A percentile compares a stretch with the other conserved stretches of the same genome.
These are phyloP conservation scores for Poeciliopsis turrubarensis DNA, from an alignment of 2,113 vertebrate species.

Conservation along the genomic window DNA sequence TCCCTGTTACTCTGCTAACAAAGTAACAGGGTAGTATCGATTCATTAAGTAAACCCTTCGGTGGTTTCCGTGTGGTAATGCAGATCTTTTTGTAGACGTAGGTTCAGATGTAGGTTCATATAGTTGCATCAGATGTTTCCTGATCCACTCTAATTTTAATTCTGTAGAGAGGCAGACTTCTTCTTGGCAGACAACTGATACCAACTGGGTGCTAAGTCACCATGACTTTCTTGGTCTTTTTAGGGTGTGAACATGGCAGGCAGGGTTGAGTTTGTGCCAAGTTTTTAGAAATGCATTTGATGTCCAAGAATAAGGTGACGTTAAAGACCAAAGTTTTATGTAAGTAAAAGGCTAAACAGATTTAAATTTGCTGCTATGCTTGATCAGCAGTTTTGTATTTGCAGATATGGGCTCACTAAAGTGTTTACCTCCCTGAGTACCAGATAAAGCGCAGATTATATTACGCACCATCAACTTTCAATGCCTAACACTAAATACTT, in stretches of 20 bases:
- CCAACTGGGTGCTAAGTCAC: slow-evolving; percentile 42
- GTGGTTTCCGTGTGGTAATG: neutral
- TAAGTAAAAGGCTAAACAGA: neutral
- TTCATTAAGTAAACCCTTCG: neutral
- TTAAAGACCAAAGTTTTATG: neutral
- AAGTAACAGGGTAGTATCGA: neutral
- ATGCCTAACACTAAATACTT: neutral
- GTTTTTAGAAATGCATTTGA: neutral
- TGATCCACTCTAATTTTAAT: slow-evolving; percentile 71
- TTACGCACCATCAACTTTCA: slow-evolving; percentile 36
- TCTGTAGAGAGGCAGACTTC: slow-evolving; percentile 59
- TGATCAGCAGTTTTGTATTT: neutral
- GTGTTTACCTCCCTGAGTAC: neutral
- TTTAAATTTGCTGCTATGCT: neutral
- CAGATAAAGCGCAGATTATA: slow-evolving; percentile 27
- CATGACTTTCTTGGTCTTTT: slow-evolving; percentile 38
- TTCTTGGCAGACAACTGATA: slow-evolving; percentile 62
- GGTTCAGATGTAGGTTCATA: neutral
- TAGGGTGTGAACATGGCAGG: slow-evolving; percentile 35
- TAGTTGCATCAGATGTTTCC: slow-evolving; percentile 39
- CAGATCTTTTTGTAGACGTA: slow-evolving; percentile 11
- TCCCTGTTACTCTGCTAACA: neutral
- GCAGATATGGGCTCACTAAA: neutral
- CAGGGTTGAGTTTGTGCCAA: neutral
- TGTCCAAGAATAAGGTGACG: neutral